phyloP scores from a whole-genome alignment of 2,888 invertebrate species.

The Petrolisthes manimaculis region DNA sequence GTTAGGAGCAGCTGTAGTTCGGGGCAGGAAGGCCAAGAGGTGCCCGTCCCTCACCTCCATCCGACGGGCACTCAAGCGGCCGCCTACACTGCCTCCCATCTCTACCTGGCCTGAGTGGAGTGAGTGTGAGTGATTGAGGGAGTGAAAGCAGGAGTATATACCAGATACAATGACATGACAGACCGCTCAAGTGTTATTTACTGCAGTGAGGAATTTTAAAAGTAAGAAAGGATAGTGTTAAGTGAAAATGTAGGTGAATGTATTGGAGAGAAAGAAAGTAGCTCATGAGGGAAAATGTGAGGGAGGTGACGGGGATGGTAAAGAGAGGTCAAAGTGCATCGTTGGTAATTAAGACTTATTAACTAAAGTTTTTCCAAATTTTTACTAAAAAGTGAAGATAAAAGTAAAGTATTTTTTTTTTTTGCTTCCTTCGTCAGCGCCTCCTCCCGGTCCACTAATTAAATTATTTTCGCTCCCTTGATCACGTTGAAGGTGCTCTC shows the following conservation, averaged over 20 bases:
- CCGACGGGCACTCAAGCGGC: slow-evolving; percentile 17
- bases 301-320: not conserved
- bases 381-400: not conserved
- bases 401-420: not conserved
- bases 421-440: not conserved
- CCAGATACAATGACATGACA: too few species aligned
- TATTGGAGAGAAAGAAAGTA: not conserved
- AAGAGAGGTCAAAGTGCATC: not conserved
- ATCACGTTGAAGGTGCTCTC: not conserved
- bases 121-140: not conserved
- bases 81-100: slow-evolving; percentile 36
- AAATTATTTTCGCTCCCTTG: not conserved
- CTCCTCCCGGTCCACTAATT: not conserved
- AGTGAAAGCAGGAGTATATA: not conserved
- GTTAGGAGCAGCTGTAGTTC: slow-evolving; percentile 23
- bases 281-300: not conserved
- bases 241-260: not conserved
- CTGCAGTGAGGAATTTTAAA: too few species aligned
- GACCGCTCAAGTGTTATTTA: too few species aligned
- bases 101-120: slow-evolving; percentile 33
- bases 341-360: not conserved
- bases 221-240: not conserved
- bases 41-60: slow-evolving; percentile 52
- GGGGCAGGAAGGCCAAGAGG: slow-evolving; percentile 40
- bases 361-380: not conserved